Base-by-base conservation (phyloP, 1,140 invertebrate genomes). In the Scaptomyza graminum region DNA sequence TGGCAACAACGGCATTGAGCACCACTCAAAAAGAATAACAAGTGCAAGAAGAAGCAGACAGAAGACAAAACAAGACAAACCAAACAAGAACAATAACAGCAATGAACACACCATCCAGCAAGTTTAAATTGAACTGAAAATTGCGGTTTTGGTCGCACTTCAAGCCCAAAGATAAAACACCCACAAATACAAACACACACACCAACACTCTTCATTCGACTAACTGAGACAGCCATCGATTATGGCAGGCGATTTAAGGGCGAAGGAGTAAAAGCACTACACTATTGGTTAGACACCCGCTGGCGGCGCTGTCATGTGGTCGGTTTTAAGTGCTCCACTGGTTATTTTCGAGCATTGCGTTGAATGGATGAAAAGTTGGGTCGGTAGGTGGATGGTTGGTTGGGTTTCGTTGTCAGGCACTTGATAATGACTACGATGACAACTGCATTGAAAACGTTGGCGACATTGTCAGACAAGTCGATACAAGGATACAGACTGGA, bases 361-460 rank as follows among this genome's bases (percentile, higher is more conserved):
- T 34, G 8, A 7, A 34, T 34, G 31, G 31, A 9, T 2, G 8
- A 9, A 34, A 9, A 7, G 7, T 8, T 34, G 31, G 31, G 31
- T 34, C 2, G 8, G 31, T 8, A 9, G 31, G 1, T 2, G 31
- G 31, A 5, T 28, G 31, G 28, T 31, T 31, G 28, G 31, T 75
- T 70, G 77, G 70, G 56, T 61, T 70, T 44, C 56, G 57, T 51
- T 85, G 70, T 82, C 67, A 67, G 69, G 31, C 74, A 77, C 81
- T 87, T 74, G 81, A 81, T 85, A 85, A 85, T 87, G 82, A 87
- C 61, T 70, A 44, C 74, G 81, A 74, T 81, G 81, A 77, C 82
- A 84, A 85, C 77, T 67, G 57, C 57, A 61, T 31, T 52, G 54
- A 54, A 62, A 62, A 68, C 44, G 47, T 37, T 41, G 46, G 64